Evolutionary conservation across 2,888 invertebrate species (phyloP).

Genomic region (Drosophila sordidapex): DNA sequence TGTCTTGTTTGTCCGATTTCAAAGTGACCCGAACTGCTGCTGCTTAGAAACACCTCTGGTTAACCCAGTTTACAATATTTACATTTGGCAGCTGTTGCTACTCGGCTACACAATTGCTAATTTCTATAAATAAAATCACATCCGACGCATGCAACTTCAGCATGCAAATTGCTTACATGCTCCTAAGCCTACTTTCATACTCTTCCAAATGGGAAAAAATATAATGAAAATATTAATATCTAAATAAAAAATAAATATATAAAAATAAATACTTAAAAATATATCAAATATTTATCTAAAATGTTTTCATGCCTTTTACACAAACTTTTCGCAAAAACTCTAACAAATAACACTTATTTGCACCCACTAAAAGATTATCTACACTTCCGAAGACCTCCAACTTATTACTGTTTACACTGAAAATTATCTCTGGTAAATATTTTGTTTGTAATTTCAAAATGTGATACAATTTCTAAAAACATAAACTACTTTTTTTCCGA

Average conservation of each 20-base stretch:
- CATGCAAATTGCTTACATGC: slow-evolving; percentile 20
- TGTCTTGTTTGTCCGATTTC: slow-evolving; percentile 39
- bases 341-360: neutral
- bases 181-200: neutral
- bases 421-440: neutral
- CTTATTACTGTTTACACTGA: neutral
- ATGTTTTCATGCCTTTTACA: neutral
- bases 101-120: slow-evolving; percentile 58
- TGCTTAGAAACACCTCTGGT: slow-evolving; percentile 48
- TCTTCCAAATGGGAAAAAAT: neutral
- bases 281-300: neutral
- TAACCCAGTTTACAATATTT: slow-evolving; percentile 67
- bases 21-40: slow-evolving; percentile 43
- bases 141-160: slow-evolving; percentile 48
- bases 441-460: neutral
- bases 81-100: slow-evolving; percentile 61
- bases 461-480: neutral
- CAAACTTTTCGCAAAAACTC: neutral
- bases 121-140: slow-evolving; percentile 66
- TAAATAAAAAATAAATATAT: neutral
- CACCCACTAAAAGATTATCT: neutral
- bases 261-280: neutral
- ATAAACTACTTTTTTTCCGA: neutral
- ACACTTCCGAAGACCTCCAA: neutral
- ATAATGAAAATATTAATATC: neutral